These are phyloP conservation scores for Melanogrammus aeglefinus DNA, from an alignment of 2,797 vertebrate genomes.

Conservation along the genomic window DNA sequence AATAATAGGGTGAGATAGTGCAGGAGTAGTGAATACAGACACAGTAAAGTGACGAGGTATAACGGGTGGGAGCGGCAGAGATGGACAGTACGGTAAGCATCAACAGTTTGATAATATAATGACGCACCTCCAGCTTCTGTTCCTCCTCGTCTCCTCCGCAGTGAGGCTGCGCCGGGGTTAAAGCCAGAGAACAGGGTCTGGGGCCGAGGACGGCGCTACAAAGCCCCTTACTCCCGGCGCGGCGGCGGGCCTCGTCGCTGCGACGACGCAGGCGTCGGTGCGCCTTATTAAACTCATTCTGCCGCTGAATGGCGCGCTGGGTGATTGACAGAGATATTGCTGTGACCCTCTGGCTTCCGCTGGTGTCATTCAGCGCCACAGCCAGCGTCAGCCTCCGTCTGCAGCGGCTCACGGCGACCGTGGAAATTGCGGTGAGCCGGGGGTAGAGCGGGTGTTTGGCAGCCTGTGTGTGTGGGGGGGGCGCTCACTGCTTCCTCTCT, in stretches of 20 bases:
- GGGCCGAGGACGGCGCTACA: constrained; percentile 54
- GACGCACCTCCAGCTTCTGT: too few species aligned
- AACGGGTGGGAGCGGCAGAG: too few species aligned
- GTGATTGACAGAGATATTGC: constrained; percentile 72
- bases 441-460: constrained; percentile 6
- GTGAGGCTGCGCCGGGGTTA: too few species aligned
- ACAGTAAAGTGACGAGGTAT: too few species aligned
- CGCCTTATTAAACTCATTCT: constrained; percentile 65
- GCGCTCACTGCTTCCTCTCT: not conserved
- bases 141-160: too few species aligned
- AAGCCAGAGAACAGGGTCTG: constrained; percentile 19
- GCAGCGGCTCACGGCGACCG: constrained; percentile 36
- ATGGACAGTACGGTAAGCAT: too few species aligned
- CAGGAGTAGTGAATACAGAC: too few species aligned
- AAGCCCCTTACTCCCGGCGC: constrained; percentile 73
- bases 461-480: not conserved
- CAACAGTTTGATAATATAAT: too few species aligned
- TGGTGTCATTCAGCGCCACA: constrained; percentile 50
- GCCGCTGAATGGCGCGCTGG: constrained; percentile 50
- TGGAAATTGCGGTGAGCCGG: constrained; percentile 31
- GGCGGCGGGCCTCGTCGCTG: constrained; percentile 46
- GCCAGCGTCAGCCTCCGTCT: constrained; percentile 47
- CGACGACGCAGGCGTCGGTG: constrained; percentile 56
- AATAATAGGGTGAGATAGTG: too few species aligned
- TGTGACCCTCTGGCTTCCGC: constrained; percentile 50